Percentiles rank a stretch among this genome's conserved stretches.
These are phyloP conservation scores for Desoria tigrina DNA, from an alignment of 2,888 invertebrate species.

Conservation along the genomic window DNA sequence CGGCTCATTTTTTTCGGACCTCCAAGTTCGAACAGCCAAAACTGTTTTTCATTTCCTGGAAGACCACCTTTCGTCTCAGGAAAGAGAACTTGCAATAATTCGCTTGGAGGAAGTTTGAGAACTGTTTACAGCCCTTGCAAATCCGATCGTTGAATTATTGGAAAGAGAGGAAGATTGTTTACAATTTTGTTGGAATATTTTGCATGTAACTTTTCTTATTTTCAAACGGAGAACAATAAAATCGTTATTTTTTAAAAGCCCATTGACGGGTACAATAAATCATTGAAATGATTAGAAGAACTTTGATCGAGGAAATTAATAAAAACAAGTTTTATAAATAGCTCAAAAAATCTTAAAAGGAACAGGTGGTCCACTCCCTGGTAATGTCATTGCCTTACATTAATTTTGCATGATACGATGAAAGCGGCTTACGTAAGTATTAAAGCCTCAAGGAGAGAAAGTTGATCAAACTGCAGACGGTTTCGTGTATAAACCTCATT, in stretches of 20 bases:
- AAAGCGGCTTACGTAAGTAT: constrained; percentile 48
- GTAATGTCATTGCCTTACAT: constrained; percentile 52
- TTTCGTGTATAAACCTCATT: constrained; percentile 29
- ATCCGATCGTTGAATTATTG: too few species aligned
- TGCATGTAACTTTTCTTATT: too few species aligned
- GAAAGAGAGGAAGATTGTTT: too few species aligned
- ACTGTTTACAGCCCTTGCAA: too few species aligned
- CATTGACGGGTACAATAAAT: too few species aligned
- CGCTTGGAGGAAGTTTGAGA: too few species aligned
- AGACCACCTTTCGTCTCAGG: neutral
- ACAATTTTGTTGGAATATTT: too few species aligned
- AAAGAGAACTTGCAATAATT: neutral
- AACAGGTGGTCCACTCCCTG: constrained; percentile 48
- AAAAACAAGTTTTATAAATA: too few species aligned
- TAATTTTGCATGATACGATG: constrained; percentile 51
- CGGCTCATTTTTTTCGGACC: neutral
- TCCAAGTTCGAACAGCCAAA: neutral
- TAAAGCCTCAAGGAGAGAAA: constrained; percentile 38
- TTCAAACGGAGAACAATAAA: too few species aligned
- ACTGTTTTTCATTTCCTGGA: neutral
- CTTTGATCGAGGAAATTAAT: too few species aligned
- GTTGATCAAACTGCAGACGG: constrained; percentile 45
- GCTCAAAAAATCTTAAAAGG: constrained; percentile 23
- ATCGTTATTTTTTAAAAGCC: too few species aligned
- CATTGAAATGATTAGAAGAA: too few species aligned